Evolutionary conservation across 1,140 invertebrate species (phyloP).

Genomic region (Lepidurus packardi): DNA sequence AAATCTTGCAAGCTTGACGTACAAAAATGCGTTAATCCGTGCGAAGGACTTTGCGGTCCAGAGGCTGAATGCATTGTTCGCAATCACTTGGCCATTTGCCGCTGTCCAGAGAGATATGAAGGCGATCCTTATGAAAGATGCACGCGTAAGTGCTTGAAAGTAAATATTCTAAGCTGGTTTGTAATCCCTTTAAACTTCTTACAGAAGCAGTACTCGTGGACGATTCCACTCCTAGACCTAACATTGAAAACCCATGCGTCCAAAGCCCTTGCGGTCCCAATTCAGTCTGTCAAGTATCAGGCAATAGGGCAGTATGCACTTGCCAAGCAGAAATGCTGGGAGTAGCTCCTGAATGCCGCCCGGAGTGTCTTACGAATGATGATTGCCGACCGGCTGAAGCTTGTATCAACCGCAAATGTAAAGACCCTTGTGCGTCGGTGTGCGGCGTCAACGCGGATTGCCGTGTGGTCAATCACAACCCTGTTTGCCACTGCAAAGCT

Average conservation of each 20-base stretch:
- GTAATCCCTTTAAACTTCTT: background rate
- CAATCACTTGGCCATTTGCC: conserved; percentile 62
- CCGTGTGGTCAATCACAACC: conserved; percentile 58
- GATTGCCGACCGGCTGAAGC: conserved; percentile 58
- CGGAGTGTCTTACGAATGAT: conserved; percentile 77
- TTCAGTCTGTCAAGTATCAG: conserved; percentile 66
- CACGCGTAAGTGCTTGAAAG: background rate
- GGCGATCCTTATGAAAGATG: conserved; percentile 67
- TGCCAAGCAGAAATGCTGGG: conserved; percentile 60
- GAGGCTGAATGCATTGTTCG: conserved; percentile 62
- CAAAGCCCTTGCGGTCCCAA: conserved; percentile 68
- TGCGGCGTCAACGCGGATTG: conserved; percentile 45
- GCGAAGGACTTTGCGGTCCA: conserved; percentile 55
- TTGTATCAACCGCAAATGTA: conserved; percentile 62
- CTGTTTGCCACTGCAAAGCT: conserved; percentile 52
- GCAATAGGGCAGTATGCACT: conserved; percentile 67
- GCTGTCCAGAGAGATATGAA: conserved; percentile 64
- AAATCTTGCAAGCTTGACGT: conserved; percentile 54
- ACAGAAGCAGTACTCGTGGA: conserved; percentile 39
- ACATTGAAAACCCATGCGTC: conserved; percentile 47
- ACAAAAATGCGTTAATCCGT: conserved; percentile 42
- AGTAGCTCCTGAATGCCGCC: conserved; percentile 46
- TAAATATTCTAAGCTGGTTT: background rate
- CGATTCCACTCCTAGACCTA: background rate
- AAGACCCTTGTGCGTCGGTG: conserved; percentile 64